These are phyloP conservation scores for Microtus oregoni DNA, from an alignment of 2,113 vertebrate genomes.

Conservation along the genomic window DNA sequence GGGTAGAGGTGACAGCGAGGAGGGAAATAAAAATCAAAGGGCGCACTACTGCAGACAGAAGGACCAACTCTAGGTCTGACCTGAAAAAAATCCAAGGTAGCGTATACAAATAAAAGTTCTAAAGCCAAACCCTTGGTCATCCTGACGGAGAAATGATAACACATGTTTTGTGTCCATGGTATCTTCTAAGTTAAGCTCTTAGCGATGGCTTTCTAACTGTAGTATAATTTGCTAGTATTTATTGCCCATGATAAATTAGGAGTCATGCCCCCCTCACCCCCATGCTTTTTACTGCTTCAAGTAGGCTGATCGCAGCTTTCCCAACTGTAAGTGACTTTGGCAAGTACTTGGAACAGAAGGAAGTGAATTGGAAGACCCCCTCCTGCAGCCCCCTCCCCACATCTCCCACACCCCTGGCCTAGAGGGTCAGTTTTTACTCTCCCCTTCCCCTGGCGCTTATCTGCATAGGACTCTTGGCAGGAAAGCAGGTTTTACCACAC, in stretches of 20 bases:
- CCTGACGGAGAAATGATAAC: not conserved
- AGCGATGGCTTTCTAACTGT: constrained; percentile 52
- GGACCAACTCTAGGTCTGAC: not conserved
- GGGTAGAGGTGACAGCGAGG: not conserved
- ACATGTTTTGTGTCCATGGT: not conserved
- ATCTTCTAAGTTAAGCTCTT: constrained; percentile 20
- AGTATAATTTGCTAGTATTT: constrained; percentile 59
- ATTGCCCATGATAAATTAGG: constrained; percentile 61
- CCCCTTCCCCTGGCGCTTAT: not conserved
- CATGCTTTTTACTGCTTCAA: constrained; percentile 50
- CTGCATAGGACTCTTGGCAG: not conserved
- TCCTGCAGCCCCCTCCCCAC: too few species aligned
- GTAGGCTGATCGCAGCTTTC: constrained; percentile 58
- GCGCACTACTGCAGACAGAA: not conserved
- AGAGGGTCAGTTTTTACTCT: not conserved
- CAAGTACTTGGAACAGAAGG: constrained; percentile 62
- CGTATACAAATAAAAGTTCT: constrained; percentile 22
- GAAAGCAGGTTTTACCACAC: not conserved
- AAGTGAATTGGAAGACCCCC: constrained; percentile 35
- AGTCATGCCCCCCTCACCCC: not conserved
- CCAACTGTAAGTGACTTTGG: constrained; percentile 72
- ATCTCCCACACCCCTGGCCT: not conserved
- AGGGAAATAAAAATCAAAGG: not conserved
- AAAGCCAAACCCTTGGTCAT: constrained; percentile 15
- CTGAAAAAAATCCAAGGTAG: constrained; percentile 21